Base-by-base conservation (phyloP, 2,797 vertebrate genomes). In the Microcaecilia unicolor region DNA sequence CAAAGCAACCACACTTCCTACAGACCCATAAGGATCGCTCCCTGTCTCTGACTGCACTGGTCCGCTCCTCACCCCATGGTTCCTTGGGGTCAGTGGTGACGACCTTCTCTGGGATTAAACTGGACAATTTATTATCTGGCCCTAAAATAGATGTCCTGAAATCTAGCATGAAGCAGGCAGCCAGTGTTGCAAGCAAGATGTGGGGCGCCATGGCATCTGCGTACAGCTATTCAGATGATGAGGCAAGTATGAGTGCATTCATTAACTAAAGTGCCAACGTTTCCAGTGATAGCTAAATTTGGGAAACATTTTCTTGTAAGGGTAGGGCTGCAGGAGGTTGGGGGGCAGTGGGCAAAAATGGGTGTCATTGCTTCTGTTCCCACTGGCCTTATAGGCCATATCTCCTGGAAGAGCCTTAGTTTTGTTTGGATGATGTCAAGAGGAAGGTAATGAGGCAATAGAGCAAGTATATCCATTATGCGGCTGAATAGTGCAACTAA, bases 61-160 rank as follows among this genome's bases (percentile, higher is more conserved):
- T 92, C 14, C 90, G 80, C 45, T 85, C 90, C 31, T 87, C 90
- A 1, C 93, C 88, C 17, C 90, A 87, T 14, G 86, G 85, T 15
- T 94, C 95, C 0, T 18, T 98, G 47, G 90, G 93, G 22, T 95
- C 93, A 0, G 89, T 99, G 8, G 93, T 97, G 14, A 94, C 87
- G 58, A 80, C 90, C 45, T 70, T 97, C 31, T 96, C 95, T 4
- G 89, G 61, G 36, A 85, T 98, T 51, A 98, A 98, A 68, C 80
- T 98, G 70, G 96, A 99, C 70, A 53, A 69, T 9, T 80, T 99
- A 44, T 64, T 98, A 26, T 90, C 92, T 2, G 94, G 96, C 18
- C 93, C 95, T 25, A 98, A 97, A 73, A 92, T 99, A 1, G 90
- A 97, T 51, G 90, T 97, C 49, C 70, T 99, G 0, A 96, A 89